Conservation (phyloP, 2,888 invertebrate species). For the Mylabris sibirica region DNA sequence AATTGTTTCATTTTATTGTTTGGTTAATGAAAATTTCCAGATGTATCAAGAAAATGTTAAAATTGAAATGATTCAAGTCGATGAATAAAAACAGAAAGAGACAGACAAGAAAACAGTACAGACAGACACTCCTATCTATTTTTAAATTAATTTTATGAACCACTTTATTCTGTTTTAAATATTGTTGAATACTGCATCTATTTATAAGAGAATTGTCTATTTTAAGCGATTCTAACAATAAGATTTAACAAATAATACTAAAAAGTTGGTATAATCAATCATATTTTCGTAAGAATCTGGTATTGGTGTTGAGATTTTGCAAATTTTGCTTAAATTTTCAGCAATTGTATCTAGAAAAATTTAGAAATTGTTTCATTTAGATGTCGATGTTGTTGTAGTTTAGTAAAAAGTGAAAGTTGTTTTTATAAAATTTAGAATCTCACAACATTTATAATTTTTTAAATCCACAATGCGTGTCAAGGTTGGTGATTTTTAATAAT, state of each 20-base stretch:
- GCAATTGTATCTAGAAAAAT: no score
- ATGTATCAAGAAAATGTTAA: background rate
- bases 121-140: constrained; percentile 8
- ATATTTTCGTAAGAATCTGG: no score
- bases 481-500: constrained; percentile 2
- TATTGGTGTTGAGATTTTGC: no score
- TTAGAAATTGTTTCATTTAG: background rate
- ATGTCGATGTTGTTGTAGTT: background rate
- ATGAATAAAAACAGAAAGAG: background rate
- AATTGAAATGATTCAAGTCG: background rate
- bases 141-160: constrained; percentile 6
- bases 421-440: background rate
- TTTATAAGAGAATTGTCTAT: constrained; percentile 3
- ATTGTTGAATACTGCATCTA: background rate
- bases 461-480: background rate
- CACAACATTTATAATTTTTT: background rate
- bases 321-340: no score
- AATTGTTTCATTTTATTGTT: constrained; percentile 1
- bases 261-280: background rate
- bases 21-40: background rate
- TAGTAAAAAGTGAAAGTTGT: background rate
- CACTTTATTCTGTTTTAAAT: constrained; percentile 11
- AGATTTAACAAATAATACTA: background rate
- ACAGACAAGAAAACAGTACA: background rate
- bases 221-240: background rate